Percentiles rank a stretch among this genome's conserved stretches.
These are phyloP conservation scores for Phrynocephalus guinanensis DNA, from an alignment of 2,797 vertebrate genomes.

Conservation along the genomic window DNA sequence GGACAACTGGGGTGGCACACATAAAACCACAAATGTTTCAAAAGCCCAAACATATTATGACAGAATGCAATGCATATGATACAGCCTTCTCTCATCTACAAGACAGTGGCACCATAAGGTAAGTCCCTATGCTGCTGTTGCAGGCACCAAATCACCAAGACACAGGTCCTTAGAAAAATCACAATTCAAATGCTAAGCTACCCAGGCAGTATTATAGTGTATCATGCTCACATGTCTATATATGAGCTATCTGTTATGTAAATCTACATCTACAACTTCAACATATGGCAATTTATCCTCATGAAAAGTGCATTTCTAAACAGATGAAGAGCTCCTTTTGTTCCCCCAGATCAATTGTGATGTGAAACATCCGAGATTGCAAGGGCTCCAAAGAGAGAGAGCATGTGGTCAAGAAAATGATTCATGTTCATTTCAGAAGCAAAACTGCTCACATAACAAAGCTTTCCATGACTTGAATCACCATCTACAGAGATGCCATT, in stretches of 20 bases:
- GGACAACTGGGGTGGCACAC: background rate
- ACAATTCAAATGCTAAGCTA: constrained; percentile 24
- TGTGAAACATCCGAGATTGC: background rate
- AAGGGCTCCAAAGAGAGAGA: background rate
- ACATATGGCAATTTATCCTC: background rate
- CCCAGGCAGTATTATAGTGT: constrained; percentile 8
- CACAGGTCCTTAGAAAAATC: background rate
- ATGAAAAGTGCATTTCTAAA: background rate
- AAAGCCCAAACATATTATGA: background rate
- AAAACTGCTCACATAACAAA: background rate
- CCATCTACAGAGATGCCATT: constrained; percentile 18
- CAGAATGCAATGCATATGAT: background rate
- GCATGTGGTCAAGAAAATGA: background rate
- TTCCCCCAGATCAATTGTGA: background rate
- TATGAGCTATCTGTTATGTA: background rate
- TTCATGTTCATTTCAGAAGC: background rate
- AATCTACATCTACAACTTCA: background rate
- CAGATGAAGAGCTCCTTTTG: background rate
- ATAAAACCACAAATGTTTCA: background rate
- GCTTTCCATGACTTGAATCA: background rate
- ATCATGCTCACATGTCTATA: background rate
- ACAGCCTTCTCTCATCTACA: background rate
- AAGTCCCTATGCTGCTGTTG: background rate
- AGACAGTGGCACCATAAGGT: background rate
- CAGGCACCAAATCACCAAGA: background rate